A percentile compares a stretch with the other conserved stretches of the same genome.
These are phyloP conservation scores for Ischnus inquisitorius DNA, from an alignment of 2,888 invertebrate genomes.

Conservation along the genomic window DNA sequence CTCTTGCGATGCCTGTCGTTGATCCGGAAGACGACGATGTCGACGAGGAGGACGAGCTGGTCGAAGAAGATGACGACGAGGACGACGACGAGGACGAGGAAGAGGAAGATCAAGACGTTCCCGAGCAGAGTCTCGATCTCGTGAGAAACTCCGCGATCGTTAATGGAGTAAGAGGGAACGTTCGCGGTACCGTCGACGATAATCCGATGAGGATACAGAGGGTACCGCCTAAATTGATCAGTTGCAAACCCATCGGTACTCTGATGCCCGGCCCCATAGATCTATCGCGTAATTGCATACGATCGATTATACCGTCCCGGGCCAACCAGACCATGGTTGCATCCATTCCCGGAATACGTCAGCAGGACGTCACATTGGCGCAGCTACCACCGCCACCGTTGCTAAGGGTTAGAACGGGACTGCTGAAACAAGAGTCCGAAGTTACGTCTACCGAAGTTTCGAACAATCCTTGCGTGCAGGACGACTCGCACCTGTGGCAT, in stretches of 20 bases:
- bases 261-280: constrained; percentile 84
- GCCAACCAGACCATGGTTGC: constrained; percentile 25
- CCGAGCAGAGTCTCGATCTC: constrained; percentile 58
- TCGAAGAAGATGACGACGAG: constrained; percentile 63
- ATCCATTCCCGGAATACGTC: constrained; percentile 40
- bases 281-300: constrained; percentile 79
- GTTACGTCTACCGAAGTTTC: constrained; percentile 82
- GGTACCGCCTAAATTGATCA: constrained; percentile 79
- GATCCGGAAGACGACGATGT: constrained; percentile 44
- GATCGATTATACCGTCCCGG: constrained; percentile 41
- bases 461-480: constrained; percentile 70
- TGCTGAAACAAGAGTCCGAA: constrained; percentile 83
- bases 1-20: constrained; percentile 40
- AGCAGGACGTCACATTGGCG: constrained; percentile 46
- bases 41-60: constrained; percentile 56
- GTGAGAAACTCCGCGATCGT: constrained; percentile 27
- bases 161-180: constrained; percentile 8
- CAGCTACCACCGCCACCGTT: constrained; percentile 73
- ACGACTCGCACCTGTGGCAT: constrained; percentile 91
- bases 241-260: constrained; percentile 83
- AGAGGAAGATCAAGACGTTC: constrained; percentile 62
- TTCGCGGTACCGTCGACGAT: background rate
- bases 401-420: constrained; percentile 80
- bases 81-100: constrained; percentile 69
- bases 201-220: constrained; percentile 42